These are phyloP conservation scores for Drosophila differens DNA, from an alignment of 2,888 invertebrate genomes.

Conservation along the genomic window DNA sequence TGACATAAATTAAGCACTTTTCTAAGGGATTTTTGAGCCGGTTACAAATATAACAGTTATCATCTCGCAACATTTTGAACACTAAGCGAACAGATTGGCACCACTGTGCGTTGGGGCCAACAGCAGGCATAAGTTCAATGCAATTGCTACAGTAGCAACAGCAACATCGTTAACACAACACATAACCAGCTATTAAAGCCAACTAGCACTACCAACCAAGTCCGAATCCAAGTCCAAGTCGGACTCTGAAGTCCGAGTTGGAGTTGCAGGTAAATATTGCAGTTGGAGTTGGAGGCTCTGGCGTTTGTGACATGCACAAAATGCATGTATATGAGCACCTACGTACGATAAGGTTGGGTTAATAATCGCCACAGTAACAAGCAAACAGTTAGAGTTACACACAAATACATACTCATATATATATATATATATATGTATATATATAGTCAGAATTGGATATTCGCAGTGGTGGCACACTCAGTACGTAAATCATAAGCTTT, in stretches of 20 bases:
- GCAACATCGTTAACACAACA: conserved; percentile 77
- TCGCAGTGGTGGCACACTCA: conserved; percentile 23
- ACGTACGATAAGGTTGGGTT: conserved; percentile 70
- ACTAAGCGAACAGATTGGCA: not conserved
- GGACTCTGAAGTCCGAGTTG: conserved; percentile 16
- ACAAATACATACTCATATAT: not conserved
- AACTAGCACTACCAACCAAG: conserved; percentile 35
- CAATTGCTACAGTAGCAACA: conserved; percentile 66
- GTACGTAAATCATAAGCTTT: conserved; percentile 77
- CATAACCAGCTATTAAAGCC: conserved; percentile 76
- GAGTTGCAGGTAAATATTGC: conserved; percentile 15
- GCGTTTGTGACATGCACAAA: conserved; percentile 79
- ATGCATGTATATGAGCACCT: conserved; percentile 81
- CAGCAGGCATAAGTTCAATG: conserved; percentile 64
- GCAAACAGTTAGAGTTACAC: conserved; percentile 23
- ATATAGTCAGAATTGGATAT: conserved; percentile 44
- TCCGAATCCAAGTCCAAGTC: conserved; percentile 29
- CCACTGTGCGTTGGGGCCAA: conserved; percentile 49
- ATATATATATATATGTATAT: not conserved
- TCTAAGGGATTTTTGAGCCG: not conserved
- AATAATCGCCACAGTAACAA: conserved; percentile 63
- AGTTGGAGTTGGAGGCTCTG: conserved; percentile 37
- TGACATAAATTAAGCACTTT: not conserved
- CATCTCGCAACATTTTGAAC: not conserved
- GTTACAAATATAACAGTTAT: not conserved